Conservation (phyloP, 2,797 vertebrate genomes). For the Epinephelus awoara region DNA sequence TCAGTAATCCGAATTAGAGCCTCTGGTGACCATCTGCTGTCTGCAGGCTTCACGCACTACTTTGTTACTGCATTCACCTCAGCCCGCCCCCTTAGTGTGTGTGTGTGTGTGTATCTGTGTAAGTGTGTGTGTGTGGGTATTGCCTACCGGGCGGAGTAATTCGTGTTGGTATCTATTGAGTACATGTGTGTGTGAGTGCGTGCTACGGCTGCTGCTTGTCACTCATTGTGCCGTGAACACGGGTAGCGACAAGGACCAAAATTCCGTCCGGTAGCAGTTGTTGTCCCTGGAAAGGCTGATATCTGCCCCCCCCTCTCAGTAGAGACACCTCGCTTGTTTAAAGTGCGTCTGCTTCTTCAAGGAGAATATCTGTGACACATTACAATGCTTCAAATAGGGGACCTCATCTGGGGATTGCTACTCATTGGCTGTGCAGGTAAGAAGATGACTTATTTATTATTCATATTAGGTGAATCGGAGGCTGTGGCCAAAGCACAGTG, state of each 20-base stretch:
- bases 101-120: neutral
- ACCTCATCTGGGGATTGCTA: slow-evolving; percentile 91
- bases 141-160: slow-evolving; percentile 91
- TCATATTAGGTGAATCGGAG: slow-evolving; percentile 1
- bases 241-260: slow-evolving; percentile 85
- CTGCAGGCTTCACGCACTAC: slow-evolving; percentile 79
- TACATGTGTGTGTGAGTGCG: slow-evolving; percentile 71
- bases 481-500: neutral
- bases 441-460: slow-evolving; percentile 43
- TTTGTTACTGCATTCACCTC: slow-evolving; percentile 77
- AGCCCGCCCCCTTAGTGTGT: slow-evolving; percentile 57
- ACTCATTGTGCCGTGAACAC: slow-evolving; percentile 92
- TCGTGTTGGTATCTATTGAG: slow-evolving; percentile 65
- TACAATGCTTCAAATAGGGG: slow-evolving; percentile 92
- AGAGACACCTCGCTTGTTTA: slow-evolving; percentile 47
- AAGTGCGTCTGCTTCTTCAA: slow-evolving; percentile 75
- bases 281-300: slow-evolving; percentile 61
- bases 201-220: slow-evolving; percentile 91
- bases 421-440: slow-evolving; percentile 93
- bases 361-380: slow-evolving; percentile 84
- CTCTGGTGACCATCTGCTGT: slow-evolving; percentile 82
- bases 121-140: slow-evolving; percentile 13
- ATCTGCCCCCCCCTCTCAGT: slow-evolving; percentile 13
- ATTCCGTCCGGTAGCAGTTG: slow-evolving; percentile 66
- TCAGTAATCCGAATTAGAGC: slow-evolving; percentile 82